These are phyloP conservation scores for Luscinia megarhynchos DNA, from an alignment of 2,797 vertebrate genomes.

Conservation along the genomic window DNA sequence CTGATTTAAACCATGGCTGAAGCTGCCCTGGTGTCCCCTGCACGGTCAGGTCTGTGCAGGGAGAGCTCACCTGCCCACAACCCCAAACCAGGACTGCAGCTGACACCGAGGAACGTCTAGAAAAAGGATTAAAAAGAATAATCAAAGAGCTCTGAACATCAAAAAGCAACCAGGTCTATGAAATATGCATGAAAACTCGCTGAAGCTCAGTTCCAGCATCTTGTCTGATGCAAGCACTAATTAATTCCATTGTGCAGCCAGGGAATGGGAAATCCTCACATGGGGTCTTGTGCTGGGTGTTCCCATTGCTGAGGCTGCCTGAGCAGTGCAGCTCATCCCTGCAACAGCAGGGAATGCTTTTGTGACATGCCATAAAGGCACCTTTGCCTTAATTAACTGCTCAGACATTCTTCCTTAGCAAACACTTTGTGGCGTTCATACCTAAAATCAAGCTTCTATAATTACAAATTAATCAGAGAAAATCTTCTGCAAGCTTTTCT, in stretches of 20 bases:
- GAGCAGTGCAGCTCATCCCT: not conserved
- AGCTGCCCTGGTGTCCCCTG: not conserved
- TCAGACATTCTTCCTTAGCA: not conserved
- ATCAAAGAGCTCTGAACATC: conserved; percentile 45
- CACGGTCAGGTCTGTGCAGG: not conserved
- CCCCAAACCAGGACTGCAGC: not conserved
- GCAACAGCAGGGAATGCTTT: not conserved
- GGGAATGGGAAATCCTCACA: not conserved
- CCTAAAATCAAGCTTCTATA: not conserved
- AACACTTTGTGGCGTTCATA: not conserved
- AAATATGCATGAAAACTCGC: conserved; percentile 59
- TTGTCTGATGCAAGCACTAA: not conserved
- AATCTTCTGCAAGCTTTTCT: not conserved
- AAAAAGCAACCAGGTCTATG: conserved; percentile 53
- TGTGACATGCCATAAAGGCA: not conserved
- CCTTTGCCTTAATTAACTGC: not conserved
- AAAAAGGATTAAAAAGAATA: not conserved
- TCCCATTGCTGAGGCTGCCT: not conserved
- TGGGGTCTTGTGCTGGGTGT: not conserved
- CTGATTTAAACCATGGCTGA: too few relatives aligned
- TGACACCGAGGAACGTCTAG: not conserved
- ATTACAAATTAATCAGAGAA: conserved; percentile 6
- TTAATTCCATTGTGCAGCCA: conserved; percentile 3
- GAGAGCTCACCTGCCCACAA: not conserved
- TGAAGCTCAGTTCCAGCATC: conserved; percentile 21